These are phyloP conservation scores for Drosophila mercatorum DNA, from an alignment of 2,888 invertebrate species.

Conservation along the genomic window DNA sequence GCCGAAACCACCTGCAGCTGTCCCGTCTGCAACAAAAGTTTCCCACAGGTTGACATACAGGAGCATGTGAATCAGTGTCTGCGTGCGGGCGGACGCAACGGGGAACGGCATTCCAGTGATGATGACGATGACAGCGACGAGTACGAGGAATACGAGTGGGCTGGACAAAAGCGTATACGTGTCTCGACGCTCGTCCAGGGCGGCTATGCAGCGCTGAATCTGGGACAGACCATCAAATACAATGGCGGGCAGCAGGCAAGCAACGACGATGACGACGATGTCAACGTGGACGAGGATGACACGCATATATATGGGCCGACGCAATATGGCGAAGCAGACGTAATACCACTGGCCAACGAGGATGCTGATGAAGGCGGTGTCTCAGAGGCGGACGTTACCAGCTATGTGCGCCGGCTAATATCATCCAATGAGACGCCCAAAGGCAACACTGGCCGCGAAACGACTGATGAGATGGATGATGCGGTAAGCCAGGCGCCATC, in stretches of 20 bases:
- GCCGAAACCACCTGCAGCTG: slow-evolving; percentile 86
- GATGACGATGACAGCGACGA: slow-evolving; percentile 88
- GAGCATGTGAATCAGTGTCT: slow-evolving; percentile 90
- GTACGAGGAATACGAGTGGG: slow-evolving; percentile 96
- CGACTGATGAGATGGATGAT: slow-evolving; percentile 31
- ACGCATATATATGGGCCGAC: slow-evolving; percentile 92
- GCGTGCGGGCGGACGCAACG: slow-evolving; percentile 69
- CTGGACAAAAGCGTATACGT: slow-evolving; percentile 92
- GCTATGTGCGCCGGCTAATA: slow-evolving; percentile 82
- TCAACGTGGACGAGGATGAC: slow-evolving; percentile 94
- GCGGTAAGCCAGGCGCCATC: slow-evolving; percentile 25
- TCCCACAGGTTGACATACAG: slow-evolving; percentile 89
- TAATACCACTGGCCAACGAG: slow-evolving; percentile 86
- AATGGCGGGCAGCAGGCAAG: slow-evolving; percentile 57
- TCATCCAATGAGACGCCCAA: slow-evolving; percentile 61
- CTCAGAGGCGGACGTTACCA: slow-evolving; percentile 76
- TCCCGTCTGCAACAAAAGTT: slow-evolving; percentile 92
- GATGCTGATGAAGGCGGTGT: slow-evolving; percentile 83
- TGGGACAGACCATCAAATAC: slow-evolving; percentile 81
- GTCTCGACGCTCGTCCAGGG: slow-evolving; percentile 90
- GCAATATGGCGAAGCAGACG: slow-evolving; percentile 93
- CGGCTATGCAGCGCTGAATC: slow-evolving; percentile 86
- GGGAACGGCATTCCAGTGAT: slow-evolving; percentile 85
- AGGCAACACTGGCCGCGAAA: slow-evolving; percentile 27
- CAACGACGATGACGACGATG: slow-evolving; percentile 89